Evolutionary conservation across 1,140 invertebrate genomes (phyloP), one percentile per base, ranked within the genome.

Genomic region (Drosophila athabasca): DNA sequence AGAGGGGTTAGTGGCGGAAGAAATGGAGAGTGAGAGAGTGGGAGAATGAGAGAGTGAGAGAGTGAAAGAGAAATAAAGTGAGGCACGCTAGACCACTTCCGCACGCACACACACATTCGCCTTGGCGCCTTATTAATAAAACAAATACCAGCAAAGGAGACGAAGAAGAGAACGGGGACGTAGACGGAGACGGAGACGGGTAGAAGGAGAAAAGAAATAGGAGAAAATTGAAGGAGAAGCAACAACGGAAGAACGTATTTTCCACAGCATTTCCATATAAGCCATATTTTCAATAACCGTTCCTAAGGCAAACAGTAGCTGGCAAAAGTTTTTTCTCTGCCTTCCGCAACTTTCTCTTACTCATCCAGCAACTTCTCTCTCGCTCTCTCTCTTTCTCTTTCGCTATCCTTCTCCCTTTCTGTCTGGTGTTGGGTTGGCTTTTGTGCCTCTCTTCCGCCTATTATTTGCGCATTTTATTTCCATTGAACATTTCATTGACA

Each of bases 401-500:
- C 39, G 57, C 22, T 17, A 8, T 48, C 19, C 1, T 26, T 45
- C n/a, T 43, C 29, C 6, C n/a, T 57, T 24, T 7, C n/a, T 49
- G 19, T 61, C 31, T 22, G 45, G 35, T 26, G 24, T 71, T 51
- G 31, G 39, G 19, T 62, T 48, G 53, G 58, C 52, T 72, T 58
- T 57, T 61, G 48, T 45, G 52, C 48, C 31, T 35, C 71, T 45
- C 54, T 54, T 45, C 58, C 43, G 41, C 43, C 71, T 45, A 62
- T 54, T 73, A 73, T 73, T 73, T 87, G 69, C 74, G 67, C 79
- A 81, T 85, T 85, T 85, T 82, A 87, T 87, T 87, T 87, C 62
- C 78, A 87, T 85, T 87, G 78, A 85, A 87, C 82, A 87, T 82
- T 82, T 87, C 83, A 87, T 85, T 87, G 75, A 76, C 74, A 79